These are phyloP conservation scores for Noctuana brunneofusca DNA, from an alignment of 2,888 invertebrate species.

Conservation along the genomic window DNA sequence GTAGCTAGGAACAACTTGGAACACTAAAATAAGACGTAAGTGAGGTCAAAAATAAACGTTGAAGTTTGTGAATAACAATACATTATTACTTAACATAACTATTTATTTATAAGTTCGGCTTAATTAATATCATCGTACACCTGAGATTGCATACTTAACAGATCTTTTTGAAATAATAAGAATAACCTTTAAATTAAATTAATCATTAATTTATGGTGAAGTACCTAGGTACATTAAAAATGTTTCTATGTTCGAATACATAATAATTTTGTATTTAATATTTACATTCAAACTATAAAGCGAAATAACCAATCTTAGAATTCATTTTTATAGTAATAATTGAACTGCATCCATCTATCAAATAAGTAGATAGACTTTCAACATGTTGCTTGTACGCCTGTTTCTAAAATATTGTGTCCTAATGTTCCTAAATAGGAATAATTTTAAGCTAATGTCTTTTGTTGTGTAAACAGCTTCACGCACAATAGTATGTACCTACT, in stretches of 20 bases:
- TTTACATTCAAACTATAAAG: no score
- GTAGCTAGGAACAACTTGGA: conserved; percentile 1
- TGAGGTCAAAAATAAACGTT: background rate
- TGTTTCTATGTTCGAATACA: no score
- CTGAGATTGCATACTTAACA: background rate
- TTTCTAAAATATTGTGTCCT: background rate
- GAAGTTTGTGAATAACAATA: conserved; percentile 5
- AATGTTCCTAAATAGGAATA: background rate
- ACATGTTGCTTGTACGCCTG: no score
- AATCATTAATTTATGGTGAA: background rate
- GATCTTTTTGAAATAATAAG: background rate
- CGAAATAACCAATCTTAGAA: no score
- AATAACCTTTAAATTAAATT: background rate
- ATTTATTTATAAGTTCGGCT: background rate
- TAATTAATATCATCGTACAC: background rate
- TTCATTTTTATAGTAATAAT: no score
- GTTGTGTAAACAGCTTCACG: conserved; percentile 6
- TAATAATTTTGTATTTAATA: no score
- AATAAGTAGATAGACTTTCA: no score
- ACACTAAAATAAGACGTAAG: background rate
- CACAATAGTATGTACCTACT: conserved; percentile 22
- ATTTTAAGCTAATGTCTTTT: background rate
- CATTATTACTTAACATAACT: background rate
- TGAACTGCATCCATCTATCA: no score
- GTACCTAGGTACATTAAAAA: no score